A percentile compares a stretch with the other conserved stretches of the same genome.
Conservation (phyloP, 1,140 invertebrate species). For the Bombyx mori region DNA sequence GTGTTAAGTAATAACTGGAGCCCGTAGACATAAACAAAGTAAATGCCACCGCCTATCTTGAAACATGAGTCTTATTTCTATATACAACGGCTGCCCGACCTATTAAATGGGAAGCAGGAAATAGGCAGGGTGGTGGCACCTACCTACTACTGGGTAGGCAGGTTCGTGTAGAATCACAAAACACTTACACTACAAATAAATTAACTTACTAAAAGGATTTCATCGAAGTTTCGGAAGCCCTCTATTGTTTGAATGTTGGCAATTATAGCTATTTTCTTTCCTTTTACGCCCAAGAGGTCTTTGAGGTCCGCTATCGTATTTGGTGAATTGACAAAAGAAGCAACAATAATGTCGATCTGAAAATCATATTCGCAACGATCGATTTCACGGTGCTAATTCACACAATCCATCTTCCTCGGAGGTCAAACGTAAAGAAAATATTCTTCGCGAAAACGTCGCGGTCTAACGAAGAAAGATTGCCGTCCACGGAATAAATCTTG, state of each 20-base stretch:
- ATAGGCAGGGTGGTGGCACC: no score
- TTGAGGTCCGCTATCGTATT: conserved; percentile 77
- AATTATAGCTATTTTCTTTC: conserved; percentile 81
- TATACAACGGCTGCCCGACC: no score
- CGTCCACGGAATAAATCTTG: conserved; percentile 1
- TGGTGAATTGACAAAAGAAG: conserved; percentile 83
- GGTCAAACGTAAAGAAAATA: conserved; percentile 6
- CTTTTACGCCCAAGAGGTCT: conserved; percentile 76
- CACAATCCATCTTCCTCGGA: conserved; percentile 8
- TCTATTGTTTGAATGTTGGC: conserved; percentile 85
- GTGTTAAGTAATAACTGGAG: no score
- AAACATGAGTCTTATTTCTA: no score
- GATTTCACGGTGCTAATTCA: conserved; percentile 6
- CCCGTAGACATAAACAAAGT: no score
- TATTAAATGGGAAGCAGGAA: no score
- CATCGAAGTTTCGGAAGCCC: conserved; percentile 81
- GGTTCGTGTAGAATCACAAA: no score
- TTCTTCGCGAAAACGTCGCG: conserved; percentile 6
- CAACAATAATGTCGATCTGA: conserved; percentile 82
- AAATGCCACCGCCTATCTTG: no score
- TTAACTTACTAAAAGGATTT: conserved; percentile 64
- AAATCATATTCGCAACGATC: conserved; percentile 13
- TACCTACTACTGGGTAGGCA: no score
- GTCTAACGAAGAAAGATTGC: conserved; percentile 9
- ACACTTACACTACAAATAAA: no score